These are phyloP conservation scores for Mungos mungo DNA, from an alignment of 2,113 vertebrate genomes.

Conservation along the genomic window DNA sequence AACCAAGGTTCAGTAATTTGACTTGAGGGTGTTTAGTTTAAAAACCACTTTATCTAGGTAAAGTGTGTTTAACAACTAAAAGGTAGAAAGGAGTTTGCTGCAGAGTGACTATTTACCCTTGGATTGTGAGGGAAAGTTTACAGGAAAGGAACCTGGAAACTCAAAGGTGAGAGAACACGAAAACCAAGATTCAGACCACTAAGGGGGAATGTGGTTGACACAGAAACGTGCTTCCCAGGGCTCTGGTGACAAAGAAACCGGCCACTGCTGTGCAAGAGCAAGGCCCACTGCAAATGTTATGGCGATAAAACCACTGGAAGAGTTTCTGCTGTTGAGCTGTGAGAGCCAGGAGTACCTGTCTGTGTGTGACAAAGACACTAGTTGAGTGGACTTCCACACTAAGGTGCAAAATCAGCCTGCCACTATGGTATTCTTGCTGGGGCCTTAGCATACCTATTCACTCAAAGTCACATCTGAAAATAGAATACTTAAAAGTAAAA, in stretches of 20 bases:
- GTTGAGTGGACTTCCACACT: background rate
- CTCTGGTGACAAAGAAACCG: background rate
- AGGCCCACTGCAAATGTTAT: background rate
- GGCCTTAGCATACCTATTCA: background rate
- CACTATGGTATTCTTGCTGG: background rate
- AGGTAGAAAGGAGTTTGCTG: background rate
- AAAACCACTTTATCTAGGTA: background rate
- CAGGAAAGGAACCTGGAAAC: background rate
- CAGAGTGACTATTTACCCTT: background rate
- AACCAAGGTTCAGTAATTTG: background rate
- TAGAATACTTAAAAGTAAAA: background rate
- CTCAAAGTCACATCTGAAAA: background rate
- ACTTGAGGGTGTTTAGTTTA: background rate
- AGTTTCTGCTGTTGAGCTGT: background rate
- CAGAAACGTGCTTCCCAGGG: background rate
- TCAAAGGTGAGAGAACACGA: background rate
- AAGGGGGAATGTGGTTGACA: background rate
- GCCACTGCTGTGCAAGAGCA: fast-evolving
- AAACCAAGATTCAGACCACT: background rate
- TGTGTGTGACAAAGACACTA: background rate
- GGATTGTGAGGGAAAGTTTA: background rate
- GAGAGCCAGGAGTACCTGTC: background rate
- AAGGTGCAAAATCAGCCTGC: background rate
- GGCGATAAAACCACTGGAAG: background rate
- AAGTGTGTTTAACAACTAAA: background rate